phyloP scores from a whole-genome alignment of 1,140 invertebrate genomes.

The Littorina saxatilis region DNA sequence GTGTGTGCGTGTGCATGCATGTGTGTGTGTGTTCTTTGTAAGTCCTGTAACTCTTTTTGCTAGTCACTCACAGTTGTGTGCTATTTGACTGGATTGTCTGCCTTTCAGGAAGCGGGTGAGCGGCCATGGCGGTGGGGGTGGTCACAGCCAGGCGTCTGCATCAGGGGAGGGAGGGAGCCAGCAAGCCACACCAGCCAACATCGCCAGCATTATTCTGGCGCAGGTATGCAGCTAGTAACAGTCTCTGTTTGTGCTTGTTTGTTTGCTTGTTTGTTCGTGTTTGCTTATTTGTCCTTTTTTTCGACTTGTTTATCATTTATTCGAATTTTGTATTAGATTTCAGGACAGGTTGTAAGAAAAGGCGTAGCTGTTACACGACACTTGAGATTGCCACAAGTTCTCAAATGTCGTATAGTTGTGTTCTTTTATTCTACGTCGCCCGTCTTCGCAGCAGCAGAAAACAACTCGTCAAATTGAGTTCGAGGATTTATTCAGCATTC shows the following conservation, averaged over 20 bases:
- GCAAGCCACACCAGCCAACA: constrained; percentile 41
- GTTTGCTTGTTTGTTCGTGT: not conserved
- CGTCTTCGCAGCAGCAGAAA: no score
- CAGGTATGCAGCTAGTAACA: constrained; percentile 26
- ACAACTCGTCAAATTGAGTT: no score
- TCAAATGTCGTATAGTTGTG: no score
- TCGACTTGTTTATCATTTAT: constrained; percentile 8
- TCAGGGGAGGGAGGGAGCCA: constrained; percentile 46
- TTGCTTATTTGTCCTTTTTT: not conserved
- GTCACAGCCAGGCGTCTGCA: constrained; percentile 36
- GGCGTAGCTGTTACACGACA: no score
- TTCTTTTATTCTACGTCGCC: no score
- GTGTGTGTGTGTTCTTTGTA: not conserved
- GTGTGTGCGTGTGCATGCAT: not conserved
- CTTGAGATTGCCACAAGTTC: no score
- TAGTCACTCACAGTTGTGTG: no score
- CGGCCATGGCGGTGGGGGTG: constrained; percentile 13
- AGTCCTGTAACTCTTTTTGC: not conserved
- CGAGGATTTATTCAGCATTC: no score
- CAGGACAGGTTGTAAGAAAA: no score
- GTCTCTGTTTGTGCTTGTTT: no score
- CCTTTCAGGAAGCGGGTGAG: constrained; percentile 27
- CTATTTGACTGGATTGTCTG: no score
- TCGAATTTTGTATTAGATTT: no score
- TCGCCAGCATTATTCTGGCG: constrained; percentile 38